Evolutionary conservation across 2,113 vertebrate genomes (phyloP), one percentile per base, ranked within the genome.

Genomic region (Anoura caudifer): DNA sequence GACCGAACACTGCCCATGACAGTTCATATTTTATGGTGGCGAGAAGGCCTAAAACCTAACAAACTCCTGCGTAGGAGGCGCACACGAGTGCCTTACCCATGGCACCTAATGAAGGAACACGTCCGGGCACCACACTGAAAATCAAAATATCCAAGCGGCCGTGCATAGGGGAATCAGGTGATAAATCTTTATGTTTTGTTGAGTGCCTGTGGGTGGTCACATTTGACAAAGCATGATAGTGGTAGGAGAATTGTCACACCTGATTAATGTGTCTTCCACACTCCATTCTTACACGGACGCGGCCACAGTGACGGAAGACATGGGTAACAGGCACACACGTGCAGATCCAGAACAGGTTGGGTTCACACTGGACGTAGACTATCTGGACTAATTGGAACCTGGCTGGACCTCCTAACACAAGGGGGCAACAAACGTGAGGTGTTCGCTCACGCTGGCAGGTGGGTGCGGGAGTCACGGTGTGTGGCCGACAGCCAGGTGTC

Each of bases 121-220:
- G 1, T 76, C 80, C 86, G 96, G 70, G 52, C 43, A 93, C 98
- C 95, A 87, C 86, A 91, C 41, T 4, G 2, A 93, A 96, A 75
- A 97, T 95, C 95, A 77, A 96, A 92, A 65, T 65, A 95, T 84
- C 67, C 72, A 93, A 96, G 77, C 90, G 88, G 95, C 87, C 11
- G 0, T 95, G 87, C 92, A 96, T 67, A 97, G 41, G 36, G n/a
- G 67, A 89, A 67, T 86, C 22, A 6, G 54, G 63, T 97, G 94
- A 96, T 84, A 96, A 94, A 97, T 96, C 92, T 95, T 96, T 94
- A 95, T 92, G 87, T 92, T 96, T 97, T 91, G 91, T 87, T 96
- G 95, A 98, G 95, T 97, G 95, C 77, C 72, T 20, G 5, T 94
- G 63, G 77, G 84, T 41, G 95, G 63, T 86, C 90, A 73, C 8